Conservation (phyloP, 2,113 vertebrate genomes). For the Callipepla squamata region DNA sequence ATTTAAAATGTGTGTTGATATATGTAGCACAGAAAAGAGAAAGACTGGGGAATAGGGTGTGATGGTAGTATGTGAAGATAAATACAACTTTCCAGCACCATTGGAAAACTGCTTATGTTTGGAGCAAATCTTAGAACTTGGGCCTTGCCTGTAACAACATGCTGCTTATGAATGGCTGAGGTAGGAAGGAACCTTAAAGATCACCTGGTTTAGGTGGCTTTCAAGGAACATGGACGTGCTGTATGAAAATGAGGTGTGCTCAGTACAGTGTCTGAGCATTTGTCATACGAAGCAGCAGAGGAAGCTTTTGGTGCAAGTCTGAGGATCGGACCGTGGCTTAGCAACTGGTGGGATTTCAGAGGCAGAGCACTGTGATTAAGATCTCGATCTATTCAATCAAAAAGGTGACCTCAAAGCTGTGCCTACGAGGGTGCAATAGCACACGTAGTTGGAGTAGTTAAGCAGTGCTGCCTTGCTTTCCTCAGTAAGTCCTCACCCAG, state of each 20-base stretch:
- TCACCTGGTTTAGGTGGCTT: background rate
- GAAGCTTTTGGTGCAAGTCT: background rate
- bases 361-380: background rate
- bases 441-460: background rate
- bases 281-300: background rate
- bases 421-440: background rate
- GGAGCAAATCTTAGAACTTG: background rate
- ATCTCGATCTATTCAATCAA: background rate
- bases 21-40: background rate
- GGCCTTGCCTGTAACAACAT: background rate
- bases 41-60: background rate
- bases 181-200: too few species aligned
- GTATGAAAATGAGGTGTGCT: background rate
- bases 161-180: too few species aligned
- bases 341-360: background rate
- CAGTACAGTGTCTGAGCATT: rapidly evolving
- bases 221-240: background rate
- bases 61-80: background rate
- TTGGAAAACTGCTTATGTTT: background rate
- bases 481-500: background rate
- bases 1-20: background rate
- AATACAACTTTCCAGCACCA: background rate
- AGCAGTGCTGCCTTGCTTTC: background rate
- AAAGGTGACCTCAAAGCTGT: background rate
- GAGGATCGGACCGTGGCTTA: background rate